Evolutionary conservation across 2,888 invertebrate species (phyloP).

Genomic region (Polydesmus complanatus): DNA sequence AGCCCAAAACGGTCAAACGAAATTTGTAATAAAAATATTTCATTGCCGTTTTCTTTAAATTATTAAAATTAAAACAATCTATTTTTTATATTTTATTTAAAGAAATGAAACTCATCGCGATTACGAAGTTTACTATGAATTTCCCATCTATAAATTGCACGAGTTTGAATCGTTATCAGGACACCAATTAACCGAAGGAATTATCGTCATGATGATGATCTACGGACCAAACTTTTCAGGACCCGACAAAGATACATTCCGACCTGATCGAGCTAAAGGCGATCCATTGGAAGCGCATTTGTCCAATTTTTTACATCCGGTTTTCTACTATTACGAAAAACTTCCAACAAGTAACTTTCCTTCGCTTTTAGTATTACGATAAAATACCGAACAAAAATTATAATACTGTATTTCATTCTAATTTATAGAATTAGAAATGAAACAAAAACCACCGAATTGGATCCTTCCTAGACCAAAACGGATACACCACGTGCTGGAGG

Average conservation of each 20-base stretch:
- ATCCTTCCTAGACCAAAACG: constrained; percentile 29
- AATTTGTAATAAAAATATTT: too few species aligned
- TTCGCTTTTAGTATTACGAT: neutral
- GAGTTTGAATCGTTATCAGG: constrained; percentile 29
- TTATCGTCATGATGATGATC: constrained; percentile 31
- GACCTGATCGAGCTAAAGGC: constrained; percentile 31
- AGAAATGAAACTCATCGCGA: constrained; percentile 4
- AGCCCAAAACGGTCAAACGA: too few species aligned
- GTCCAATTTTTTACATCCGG: constrained; percentile 37
- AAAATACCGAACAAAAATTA: neutral
- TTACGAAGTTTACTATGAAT: constrained; percentile 31
- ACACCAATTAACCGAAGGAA: constrained; percentile 23
- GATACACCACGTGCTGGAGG: constrained; percentile 36
- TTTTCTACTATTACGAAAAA: constrained; percentile 32
- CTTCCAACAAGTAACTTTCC: constrained; percentile 30
- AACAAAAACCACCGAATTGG: constrained; percentile 17
- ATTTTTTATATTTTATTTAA: neutral
- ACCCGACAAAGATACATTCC: constrained; percentile 31
- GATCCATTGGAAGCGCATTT: constrained; percentile 31
- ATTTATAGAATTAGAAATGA: constrained; percentile 21
- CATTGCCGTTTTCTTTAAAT: too few species aligned
- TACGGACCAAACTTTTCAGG: constrained; percentile 34
- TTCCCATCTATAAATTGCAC: constrained; percentile 31
- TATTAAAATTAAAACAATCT: too few species aligned
- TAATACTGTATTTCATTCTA: constrained; percentile 4